Evolutionary conservation across 2,797 vertebrate genomes (phyloP).

Genomic region (Ctenochaetus hawaiiensis): DNA sequence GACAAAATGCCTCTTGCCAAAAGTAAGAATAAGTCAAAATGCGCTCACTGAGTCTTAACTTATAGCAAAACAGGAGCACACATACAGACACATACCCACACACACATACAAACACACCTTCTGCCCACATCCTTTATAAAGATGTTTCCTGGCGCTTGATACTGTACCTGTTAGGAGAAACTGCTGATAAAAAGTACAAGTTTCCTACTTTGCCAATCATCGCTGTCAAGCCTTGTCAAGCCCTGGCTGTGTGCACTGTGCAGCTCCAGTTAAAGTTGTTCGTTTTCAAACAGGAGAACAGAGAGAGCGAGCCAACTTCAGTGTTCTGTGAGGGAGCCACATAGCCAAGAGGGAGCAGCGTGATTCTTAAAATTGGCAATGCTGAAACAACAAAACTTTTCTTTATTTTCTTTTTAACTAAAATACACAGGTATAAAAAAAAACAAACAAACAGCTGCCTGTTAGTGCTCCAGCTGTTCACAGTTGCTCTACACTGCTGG

Average conservation of each 20-base stretch:
- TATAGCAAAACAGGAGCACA: background rate
- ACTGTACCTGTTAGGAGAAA: constrained; percentile 46
- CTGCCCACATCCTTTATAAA: constrained; percentile 34
- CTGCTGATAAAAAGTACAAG: constrained; percentile 39
- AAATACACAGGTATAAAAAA: constrained; percentile 29
- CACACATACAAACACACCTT: background rate
- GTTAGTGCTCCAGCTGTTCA: background rate
- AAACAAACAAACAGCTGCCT: constrained; percentile 5
- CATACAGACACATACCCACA: background rate
- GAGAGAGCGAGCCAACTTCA: constrained; percentile 26
- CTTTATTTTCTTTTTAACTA: constrained; percentile 17
- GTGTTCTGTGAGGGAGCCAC: constrained; percentile 17
- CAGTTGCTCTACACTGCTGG: background rate
- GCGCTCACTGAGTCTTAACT: no score
- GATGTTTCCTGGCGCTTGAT: constrained; percentile 21
- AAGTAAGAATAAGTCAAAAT: background rate
- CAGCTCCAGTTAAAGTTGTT: constrained; percentile 38
- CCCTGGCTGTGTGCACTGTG: background rate
- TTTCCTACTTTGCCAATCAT: constrained; percentile 50
- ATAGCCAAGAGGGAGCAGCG: constrained; percentile 25
- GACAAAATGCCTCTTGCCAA: no score
- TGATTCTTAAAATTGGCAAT: constrained; percentile 14
- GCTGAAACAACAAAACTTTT: background rate
- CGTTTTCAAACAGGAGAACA: constrained; percentile 7
- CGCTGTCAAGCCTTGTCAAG: constrained; percentile 42